Evolutionary conservation across 2,888 invertebrate genomes (phyloP).

Genomic region (Orchestes rusci): DNA sequence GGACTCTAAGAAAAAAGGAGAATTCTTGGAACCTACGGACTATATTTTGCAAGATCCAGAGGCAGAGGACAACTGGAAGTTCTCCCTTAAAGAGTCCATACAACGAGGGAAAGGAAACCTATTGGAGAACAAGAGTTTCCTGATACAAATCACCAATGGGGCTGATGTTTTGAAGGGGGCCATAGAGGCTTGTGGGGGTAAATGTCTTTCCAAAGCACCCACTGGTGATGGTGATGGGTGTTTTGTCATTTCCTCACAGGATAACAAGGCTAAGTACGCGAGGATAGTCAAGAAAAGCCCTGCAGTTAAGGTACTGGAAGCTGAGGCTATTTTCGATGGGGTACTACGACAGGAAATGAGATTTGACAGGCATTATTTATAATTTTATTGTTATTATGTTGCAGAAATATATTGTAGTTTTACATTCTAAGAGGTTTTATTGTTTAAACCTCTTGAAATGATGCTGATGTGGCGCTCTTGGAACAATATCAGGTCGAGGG

Average conservation of each 20-base stretch:
- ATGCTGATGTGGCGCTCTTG: too few species aligned
- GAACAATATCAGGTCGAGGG: too few species aligned
- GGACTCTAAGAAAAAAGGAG: constrained; percentile 34
- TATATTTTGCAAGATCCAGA: constrained; percentile 47
- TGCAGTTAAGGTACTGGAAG: constrained; percentile 33
- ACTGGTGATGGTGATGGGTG: constrained; percentile 28
- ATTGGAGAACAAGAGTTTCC: constrained; percentile 33
- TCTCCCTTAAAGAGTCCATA: constrained; percentile 40
- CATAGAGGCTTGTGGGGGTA: constrained; percentile 41
- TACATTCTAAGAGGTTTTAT: too few species aligned
- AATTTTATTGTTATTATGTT: too few species aligned
- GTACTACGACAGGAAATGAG: constrained; percentile 39
- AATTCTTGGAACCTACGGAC: constrained; percentile 52
- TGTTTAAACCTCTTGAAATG: too few species aligned
- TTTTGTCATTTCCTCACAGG: constrained; percentile 35
- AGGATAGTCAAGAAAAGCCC: constrained; percentile 36
- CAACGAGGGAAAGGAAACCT: constrained; percentile 31
- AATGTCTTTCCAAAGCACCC: constrained; percentile 35
- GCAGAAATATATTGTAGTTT: too few species aligned
- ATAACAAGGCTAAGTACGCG: constrained; percentile 36
- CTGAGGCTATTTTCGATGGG: constrained; percentile 42
- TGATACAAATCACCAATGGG: constrained; percentile 33
- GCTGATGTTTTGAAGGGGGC: constrained; percentile 40
- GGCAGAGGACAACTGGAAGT: constrained; percentile 49
- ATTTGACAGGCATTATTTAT: constrained; percentile 29